Conservation (phyloP, 2,113 vertebrate genomes). For the Phylloscopus trochiloides region DNA sequence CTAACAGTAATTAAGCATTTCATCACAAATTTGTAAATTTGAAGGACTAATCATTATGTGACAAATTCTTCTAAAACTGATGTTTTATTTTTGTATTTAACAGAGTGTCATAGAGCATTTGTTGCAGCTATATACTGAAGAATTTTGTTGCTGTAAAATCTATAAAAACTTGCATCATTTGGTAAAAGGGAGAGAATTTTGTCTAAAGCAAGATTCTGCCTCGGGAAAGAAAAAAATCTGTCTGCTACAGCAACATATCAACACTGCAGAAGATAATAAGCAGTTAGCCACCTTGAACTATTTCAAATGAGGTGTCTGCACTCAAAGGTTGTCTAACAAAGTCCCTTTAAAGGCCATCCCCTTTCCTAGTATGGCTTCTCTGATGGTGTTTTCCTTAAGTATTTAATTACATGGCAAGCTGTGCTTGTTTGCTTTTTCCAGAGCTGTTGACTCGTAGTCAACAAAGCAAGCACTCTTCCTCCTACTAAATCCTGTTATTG, state of each 20-base stretch:
- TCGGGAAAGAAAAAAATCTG: background rate
- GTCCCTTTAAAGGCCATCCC: background rate
- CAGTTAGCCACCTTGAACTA: background rate
- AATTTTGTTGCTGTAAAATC: background rate
- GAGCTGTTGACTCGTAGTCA: background rate
- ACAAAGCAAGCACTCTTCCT: background rate
- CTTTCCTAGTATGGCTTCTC: background rate
- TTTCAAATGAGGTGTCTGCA: background rate
- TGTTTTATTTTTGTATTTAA: background rate
- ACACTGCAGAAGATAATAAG: background rate
- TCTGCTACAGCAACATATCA: background rate
- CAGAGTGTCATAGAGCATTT: background rate
- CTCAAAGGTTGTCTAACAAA: background rate
- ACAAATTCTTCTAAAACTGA: background rate
- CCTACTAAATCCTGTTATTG: background rate
- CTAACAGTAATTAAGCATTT: background rate
- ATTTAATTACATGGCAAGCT: background rate
- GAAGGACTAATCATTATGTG: background rate
- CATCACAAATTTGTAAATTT: background rate
- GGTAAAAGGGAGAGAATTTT: background rate
- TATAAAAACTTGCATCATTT: background rate
- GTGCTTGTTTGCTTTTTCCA: background rate
- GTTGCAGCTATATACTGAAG: background rate
- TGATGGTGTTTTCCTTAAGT: background rate
- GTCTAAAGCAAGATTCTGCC: background rate